Base-by-base conservation (phyloP, 2,113 vertebrate genomes). In the Esox niger region DNA sequence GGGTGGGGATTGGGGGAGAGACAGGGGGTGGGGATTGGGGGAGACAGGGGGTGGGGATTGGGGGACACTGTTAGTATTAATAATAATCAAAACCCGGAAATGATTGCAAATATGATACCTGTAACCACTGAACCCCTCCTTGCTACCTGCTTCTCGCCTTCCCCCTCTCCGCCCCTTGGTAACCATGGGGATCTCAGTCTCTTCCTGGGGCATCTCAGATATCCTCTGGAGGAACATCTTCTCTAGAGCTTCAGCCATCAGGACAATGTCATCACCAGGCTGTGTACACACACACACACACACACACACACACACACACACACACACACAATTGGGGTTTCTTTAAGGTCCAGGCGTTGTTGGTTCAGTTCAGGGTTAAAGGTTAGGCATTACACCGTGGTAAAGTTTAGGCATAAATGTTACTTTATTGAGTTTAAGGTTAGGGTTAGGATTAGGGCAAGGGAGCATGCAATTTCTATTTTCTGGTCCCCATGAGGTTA, bases 221-320 rank as follows among this genome's bases (percentile, higher is more conserved):
- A 98, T 96, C 82, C 94, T 97, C 77, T 96, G 94, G 63, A 97
- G 91, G 79, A 98, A 98, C 68, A 94, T 88, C 84, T 98, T 98
- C 71, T 98, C 95, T 81, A 98, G 89, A 70, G 95, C 90, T 78
- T 97, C 94, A 0, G 96, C 96, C 96, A 98, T 97, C 66, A 97
- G 83, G 73, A 96, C 95, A 11, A 98, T 97, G 84, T 98, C 96
- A 87, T 96, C 96, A 67, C 93, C 94, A 60, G 93, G 91, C 96
- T 98, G 76, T 67, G 76, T 23, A 71, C 27, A 78, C 27, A 74
- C 31, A 65, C 64, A 68, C 31, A 49, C 3, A 69, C 59, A 56
- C 58, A 62, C 15, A 29, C n/a, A n/a, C n/a, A n/a, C n/a, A n/a
- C n/a, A n/a, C n/a, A n/a, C n/a, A n/a, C n/a, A n/a, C n/a, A n/a